Evolutionary conservation across 1,140 invertebrate species (phyloP).

Genomic region (Acromyrmex heyeri): DNA sequence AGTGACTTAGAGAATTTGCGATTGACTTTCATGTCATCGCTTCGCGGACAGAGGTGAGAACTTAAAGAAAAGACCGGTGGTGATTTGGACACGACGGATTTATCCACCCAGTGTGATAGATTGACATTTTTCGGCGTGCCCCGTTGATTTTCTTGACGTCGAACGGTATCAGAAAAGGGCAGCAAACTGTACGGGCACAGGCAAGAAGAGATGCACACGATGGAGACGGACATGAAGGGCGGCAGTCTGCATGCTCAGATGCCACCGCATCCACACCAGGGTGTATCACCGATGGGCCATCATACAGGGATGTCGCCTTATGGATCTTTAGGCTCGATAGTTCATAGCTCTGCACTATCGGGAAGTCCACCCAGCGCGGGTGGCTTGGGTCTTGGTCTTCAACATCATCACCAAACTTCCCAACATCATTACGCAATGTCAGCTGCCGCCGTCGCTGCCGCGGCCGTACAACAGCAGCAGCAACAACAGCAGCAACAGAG

Average conservation of each 20-base stretch:
- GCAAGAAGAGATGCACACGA: conserved; percentile 94
- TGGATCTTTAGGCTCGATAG: conserved; percentile 90
- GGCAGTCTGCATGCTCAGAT: conserved; percentile 93
- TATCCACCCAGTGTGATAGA: not conserved
- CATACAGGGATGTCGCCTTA: conserved; percentile 88
- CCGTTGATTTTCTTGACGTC: conserved; percentile 66
- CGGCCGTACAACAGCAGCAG: conserved; percentile 85
- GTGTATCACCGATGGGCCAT: conserved; percentile 87
- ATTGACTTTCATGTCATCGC: not conserved
- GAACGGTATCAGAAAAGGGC: conserved; percentile 80
- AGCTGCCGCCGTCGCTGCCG: conserved; percentile 82
- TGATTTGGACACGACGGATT: not conserved
- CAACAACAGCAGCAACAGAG: conserved; percentile 83
- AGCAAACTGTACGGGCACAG: conserved; percentile 91
- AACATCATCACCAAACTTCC: conserved; percentile 82
- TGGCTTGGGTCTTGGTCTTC: conserved; percentile 74
- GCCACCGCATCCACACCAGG: conserved; percentile 90
- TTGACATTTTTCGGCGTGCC: conserved; percentile 33
- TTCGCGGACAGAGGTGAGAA: not conserved
- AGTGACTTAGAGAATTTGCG: not conserved
- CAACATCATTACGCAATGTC: conserved; percentile 83
- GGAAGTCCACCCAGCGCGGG: conserved; percentile 86
- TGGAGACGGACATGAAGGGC: conserved; percentile 95
- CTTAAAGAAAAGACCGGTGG: conserved; percentile 1
- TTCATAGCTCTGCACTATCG: conserved; percentile 88